Evolutionary conservation across 2,797 vertebrate genomes (phyloP).

Genomic region (Carcharodon carcharias): DNA sequence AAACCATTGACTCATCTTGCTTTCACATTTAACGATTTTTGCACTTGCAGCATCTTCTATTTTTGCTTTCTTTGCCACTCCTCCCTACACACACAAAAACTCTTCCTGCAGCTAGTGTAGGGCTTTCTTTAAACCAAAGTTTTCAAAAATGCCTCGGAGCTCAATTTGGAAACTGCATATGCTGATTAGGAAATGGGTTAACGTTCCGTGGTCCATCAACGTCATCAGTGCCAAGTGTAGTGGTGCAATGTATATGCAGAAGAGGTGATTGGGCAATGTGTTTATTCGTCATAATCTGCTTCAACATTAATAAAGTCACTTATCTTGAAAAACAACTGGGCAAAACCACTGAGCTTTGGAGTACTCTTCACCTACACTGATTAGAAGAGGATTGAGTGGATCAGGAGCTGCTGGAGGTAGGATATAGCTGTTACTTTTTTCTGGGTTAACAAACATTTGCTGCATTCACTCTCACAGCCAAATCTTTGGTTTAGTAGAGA

Average conservation of each 20-base stretch:
- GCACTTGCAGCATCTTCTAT: background rate
- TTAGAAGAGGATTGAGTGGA: background rate
- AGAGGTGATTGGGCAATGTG: background rate
- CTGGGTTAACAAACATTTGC: background rate
- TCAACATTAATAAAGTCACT: background rate
- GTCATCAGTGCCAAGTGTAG: background rate
- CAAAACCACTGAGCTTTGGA: background rate
- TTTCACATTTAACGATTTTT: background rate
- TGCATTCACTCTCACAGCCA: background rate
- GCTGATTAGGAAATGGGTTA: background rate
- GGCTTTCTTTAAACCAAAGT: background rate
- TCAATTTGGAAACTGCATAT: background rate
- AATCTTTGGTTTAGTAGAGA: background rate
- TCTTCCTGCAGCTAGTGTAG: background rate
- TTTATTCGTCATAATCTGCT: background rate
- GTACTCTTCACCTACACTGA: background rate
- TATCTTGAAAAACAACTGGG: background rate
- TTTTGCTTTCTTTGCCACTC: background rate
- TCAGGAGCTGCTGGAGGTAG: background rate
- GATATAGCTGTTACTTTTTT: background rate
- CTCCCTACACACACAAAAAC: background rate
- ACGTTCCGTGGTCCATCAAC: background rate
- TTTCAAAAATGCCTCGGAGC: background rate
- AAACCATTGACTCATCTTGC: background rate
- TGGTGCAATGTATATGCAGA: background rate